Conservation (phyloP, 1,140 invertebrate genomes). For the Polypedilum pembai region DNA sequence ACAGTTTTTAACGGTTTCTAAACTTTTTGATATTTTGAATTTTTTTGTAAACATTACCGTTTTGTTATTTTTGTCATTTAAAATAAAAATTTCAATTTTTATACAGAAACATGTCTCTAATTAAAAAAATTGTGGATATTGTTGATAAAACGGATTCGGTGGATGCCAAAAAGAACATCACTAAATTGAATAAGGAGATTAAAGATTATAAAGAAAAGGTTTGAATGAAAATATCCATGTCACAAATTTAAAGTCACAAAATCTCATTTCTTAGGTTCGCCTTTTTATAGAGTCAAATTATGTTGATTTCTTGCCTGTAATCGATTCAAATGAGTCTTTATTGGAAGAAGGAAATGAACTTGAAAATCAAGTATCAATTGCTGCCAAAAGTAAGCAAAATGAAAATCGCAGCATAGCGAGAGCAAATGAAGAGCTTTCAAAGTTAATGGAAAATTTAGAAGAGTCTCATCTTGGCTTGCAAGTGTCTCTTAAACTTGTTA, state of each 20-base stretch:
- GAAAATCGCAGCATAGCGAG: conserved; percentile 34
- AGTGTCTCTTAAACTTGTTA: conserved; percentile 37
- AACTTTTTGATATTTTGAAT: too few relatives aligned
- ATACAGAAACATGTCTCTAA: conserved; percentile 6
- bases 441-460: conserved; percentile 34
- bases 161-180: conserved; percentile 35
- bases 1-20: too few relatives aligned
- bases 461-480: conserved; percentile 37
- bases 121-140: conserved; percentile 22
- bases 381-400: conserved; percentile 34
- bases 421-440: conserved; percentile 35
- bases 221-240: conserved; percentile 27
- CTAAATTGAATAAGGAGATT: conserved; percentile 37
- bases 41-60: too few relatives aligned
- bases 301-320: conserved; percentile 39
- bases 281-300: conserved; percentile 40
- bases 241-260: background rate
- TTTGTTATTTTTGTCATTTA: too few relatives aligned
- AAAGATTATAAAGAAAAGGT: conserved; percentile 37
- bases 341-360: conserved; percentile 37
- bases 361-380: conserved; percentile 35
- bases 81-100: too few relatives aligned
- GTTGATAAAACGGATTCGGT: conserved; percentile 27
- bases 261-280: background rate
- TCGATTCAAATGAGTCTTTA: conserved; percentile 36